Evolutionary conservation across 2,113 vertebrate genomes (phyloP).

Genomic region (Salvator merianae): DNA sequence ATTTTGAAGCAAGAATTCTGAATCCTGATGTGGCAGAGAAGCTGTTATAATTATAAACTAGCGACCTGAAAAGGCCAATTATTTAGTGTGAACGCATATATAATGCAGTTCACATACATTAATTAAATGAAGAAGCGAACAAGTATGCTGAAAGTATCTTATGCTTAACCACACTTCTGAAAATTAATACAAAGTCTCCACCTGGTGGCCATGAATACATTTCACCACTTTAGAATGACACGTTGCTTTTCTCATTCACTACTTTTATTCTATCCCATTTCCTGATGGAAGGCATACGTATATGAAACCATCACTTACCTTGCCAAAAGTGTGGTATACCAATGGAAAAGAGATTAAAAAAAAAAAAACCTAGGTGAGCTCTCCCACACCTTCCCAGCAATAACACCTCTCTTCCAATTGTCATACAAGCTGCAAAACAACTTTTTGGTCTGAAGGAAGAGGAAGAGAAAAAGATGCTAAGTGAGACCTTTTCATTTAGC

Average conservation of each 20-base stretch:
- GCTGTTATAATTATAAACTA: background rate
- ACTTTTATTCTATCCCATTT: background rate
- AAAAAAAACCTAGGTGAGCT: no score
- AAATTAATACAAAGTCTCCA: conserved; percentile 69
- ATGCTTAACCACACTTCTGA: conserved; percentile 9
- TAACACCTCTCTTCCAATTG: no score
- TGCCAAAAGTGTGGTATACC: background rate
- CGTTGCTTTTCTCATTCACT: background rate
- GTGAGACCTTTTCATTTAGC: no score
- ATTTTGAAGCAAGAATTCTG: background rate
- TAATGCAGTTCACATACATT: background rate
- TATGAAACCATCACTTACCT: background rate
- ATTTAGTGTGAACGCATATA: background rate
- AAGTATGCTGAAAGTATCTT: conserved; percentile 38
- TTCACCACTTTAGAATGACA: background rate
- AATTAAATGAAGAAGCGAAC: background rate
- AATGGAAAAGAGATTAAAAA: no score
- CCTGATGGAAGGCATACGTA: background rate
- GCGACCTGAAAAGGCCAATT: background rate
- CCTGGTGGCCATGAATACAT: conserved; percentile 54
- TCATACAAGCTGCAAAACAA: no score
- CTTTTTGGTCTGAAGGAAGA: no score
- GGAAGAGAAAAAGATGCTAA: no score
- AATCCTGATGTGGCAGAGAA: background rate
- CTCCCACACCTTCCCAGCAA: no score